Conservation (phyloP, 92 coral and sea anemone species). For the Epizoanthus illoricatus region DNA sequence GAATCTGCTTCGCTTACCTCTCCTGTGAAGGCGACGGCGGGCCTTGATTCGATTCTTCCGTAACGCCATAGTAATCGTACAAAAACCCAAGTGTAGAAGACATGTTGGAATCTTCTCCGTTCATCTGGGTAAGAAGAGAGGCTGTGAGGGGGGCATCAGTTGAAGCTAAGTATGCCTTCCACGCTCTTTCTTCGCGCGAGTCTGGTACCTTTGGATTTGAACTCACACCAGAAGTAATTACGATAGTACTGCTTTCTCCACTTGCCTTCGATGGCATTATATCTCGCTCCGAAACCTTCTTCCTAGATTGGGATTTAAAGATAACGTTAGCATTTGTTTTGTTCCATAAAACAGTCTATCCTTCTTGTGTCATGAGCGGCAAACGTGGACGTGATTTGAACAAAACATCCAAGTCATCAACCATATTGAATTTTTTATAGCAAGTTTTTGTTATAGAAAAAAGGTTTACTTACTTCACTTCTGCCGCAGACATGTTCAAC, state of each 20-base stretch:
- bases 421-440: slow-evolving; percentile 31
- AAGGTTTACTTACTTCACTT: slow-evolving; percentile 51
- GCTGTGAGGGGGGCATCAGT: slow-evolving; percentile 86
- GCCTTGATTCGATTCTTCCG: slow-evolving; percentile 86
- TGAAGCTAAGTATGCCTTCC: slow-evolving; percentile 95
- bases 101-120: slow-evolving; percentile 94
- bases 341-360: background rate
- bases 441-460: slow-evolving; percentile 5
- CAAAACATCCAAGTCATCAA: slow-evolving; percentile 6
- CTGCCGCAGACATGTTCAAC: slow-evolving; percentile 54
- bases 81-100: slow-evolving; percentile 92
- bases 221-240: slow-evolving; percentile 66
- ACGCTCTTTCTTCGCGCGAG: slow-evolving; percentile 87
- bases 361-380: background rate
- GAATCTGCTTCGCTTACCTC: slow-evolving; percentile 60
- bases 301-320: slow-evolving; percentile 41
- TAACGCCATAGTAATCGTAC: slow-evolving; percentile 93
- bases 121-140: slow-evolving; percentile 87
- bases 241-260: slow-evolving; percentile 68
- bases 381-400: slow-evolving; percentile 36
- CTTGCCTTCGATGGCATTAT: slow-evolving; percentile 70
- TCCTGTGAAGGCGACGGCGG: slow-evolving; percentile 88
- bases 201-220: slow-evolving; percentile 47
- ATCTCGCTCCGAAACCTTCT: slow-evolving; percentile 57
- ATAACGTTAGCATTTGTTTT: slow-evolving; percentile 6